These are phyloP conservation scores for Anoplius nigerrimus DNA, from an alignment of 2,888 invertebrate species.

Conservation along the genomic window DNA sequence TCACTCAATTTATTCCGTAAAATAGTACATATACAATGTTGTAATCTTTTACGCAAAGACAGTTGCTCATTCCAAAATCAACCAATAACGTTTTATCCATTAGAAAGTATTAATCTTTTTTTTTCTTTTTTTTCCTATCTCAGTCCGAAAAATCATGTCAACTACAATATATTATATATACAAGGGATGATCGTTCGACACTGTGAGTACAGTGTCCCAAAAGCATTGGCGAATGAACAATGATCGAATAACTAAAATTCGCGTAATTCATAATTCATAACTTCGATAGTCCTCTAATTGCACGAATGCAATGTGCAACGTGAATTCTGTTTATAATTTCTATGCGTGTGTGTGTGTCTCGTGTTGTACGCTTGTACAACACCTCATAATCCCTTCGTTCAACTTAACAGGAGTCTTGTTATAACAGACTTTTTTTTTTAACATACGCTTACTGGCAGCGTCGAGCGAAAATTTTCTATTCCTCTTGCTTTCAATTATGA, in stretches of 20 bases:
- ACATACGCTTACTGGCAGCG: constrained; percentile 4
- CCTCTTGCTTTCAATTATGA: too few species aligned
- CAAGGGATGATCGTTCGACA: constrained; percentile 39
- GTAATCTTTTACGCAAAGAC: constrained; percentile 32
- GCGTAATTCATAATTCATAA: constrained; percentile 15
- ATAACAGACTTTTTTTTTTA: constrained; percentile 12
- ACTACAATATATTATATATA: constrained; percentile 47
- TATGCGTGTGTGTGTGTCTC: neutral
- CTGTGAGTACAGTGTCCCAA: constrained; percentile 28
- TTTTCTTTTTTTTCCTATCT: constrained; percentile 15
- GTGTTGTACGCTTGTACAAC: constrained; percentile 8
- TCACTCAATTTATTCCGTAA: constrained; percentile 52
- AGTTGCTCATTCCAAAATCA: constrained; percentile 37
- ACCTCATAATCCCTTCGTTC: neutral
- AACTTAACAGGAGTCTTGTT: constrained; percentile 18
- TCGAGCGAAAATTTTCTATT: too few species aligned
- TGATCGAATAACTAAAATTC: constrained; percentile 37
- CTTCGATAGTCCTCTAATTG: constrained; percentile 21
- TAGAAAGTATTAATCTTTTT: constrained; percentile 38
- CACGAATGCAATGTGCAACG: constrained; percentile 22
- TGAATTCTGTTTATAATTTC: constrained; percentile 14
- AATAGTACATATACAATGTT: constrained; percentile 59
- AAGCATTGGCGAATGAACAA: constrained; percentile 31
- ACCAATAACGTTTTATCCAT: constrained; percentile 32
- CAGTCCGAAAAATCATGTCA: constrained; percentile 53